phyloP scores from a whole-genome alignment of 2,113 vertebrate genomes.

The Galemys pyrenaicus region DNA sequence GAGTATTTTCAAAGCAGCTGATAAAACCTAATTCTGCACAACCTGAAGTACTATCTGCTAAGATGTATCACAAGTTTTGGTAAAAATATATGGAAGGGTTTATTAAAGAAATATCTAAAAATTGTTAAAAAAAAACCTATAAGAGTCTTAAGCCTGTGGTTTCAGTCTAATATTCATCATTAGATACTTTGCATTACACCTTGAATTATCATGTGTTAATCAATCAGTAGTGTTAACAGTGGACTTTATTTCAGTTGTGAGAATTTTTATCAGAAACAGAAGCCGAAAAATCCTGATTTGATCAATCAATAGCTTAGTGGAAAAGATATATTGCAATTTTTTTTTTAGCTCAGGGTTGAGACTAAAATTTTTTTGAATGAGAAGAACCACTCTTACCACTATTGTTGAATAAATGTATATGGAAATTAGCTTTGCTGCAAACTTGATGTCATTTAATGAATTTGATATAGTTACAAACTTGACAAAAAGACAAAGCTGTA shows the following conservation, averaged over 20 bases:
- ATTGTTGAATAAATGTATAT: conserved; percentile 2
- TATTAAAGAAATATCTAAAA: conserved; percentile 12
- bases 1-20: conserved; percentile 16
- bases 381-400: not conserved
- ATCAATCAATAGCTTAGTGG: not conserved
- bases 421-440: conserved; percentile 8
- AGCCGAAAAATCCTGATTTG: not conserved
- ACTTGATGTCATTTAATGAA: conserved; percentile 28
- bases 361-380: conserved; percentile 30
- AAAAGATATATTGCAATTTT: not conserved
- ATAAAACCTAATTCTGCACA: conserved; percentile 39
- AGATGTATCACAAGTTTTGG: not conserved
- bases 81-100: not conserved
- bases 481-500: not conserved
- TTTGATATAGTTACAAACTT: conserved; percentile 14
- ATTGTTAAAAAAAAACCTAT: not conserved
- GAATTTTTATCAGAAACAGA: not conserved
- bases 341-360: not conserved
- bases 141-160: not conserved
- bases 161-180: not conserved
- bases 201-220: not conserved
- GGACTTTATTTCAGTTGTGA: not conserved
- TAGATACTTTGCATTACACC: not conserved
- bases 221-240: not conserved
- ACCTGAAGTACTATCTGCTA: not conserved